Evolutionary conservation across 2,888 invertebrate genomes (phyloP), one percentile per base, ranked within the genome.

Genomic region (Alsophila aescularia): DNA sequence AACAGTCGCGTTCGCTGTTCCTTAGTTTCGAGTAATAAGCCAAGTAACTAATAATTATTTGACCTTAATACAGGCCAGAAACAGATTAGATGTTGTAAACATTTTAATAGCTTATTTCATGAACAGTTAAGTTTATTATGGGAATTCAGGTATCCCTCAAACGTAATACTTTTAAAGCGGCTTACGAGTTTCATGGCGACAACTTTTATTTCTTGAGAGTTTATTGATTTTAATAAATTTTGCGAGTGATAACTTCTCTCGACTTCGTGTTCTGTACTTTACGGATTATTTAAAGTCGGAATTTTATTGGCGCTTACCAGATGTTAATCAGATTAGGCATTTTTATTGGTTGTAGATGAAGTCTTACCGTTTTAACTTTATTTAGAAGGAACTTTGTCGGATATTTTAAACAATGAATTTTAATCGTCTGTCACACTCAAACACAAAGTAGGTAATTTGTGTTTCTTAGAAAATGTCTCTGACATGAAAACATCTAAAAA

Each of bases 21-120:
- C n/a, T n/a, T n/a, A n/a, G n/a, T n/a, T n/a, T n/a, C n/a, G n/a
- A n/a, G n/a, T n/a, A n/a, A n/a, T n/a, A n/a, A n/a, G n/a, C n/a
- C n/a, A n/a, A n/a, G n/a, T n/a, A n/a, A n/a, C n/a, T n/a, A n/a
- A n/a, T n/a, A n/a, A n/a, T n/a, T n/a, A n/a, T n/a, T n/a, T n/a
- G n/a, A n/a, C n/a, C n/a, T n/a, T n/a, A n/a, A n/a, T n/a, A n/a
- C n/a, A n/a, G n/a, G n/a, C n/a, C n/a, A n/a, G n/a, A n/a, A n/a
- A n/a, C n/a, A n/a, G 76, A 80, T 79, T 76, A 79, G 75, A 72
- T 67, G 74, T 66, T 70, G 73, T 81, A 80, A 78, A 71, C 67
- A 15, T 65, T 72, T 73, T 76, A 75, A 79, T 73, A 72, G 67
- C 67, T 71, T 67, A 60, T 75, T 72, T 69, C 67, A 73, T 72